These are phyloP conservation scores for Episyrphus balteatus DNA, from an alignment of 1,140 invertebrate genomes.

Conservation along the genomic window DNA sequence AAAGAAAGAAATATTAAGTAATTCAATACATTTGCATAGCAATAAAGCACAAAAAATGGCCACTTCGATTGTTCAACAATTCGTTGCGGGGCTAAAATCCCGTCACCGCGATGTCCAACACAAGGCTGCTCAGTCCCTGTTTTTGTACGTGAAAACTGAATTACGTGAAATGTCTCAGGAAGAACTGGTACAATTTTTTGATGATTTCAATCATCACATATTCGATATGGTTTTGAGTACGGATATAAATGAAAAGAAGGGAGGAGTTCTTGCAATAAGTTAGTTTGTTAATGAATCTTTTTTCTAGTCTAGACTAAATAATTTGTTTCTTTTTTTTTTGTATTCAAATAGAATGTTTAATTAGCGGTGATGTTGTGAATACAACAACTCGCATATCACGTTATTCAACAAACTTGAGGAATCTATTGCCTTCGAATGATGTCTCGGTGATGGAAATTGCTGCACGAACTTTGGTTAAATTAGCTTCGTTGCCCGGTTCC, in stretches of 20 bases:
- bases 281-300: conserved; percentile 24
- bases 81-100: conserved; percentile 79
- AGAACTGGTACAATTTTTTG: conserved; percentile 80
- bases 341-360: conserved; percentile 66
- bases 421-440: conserved; percentile 81
- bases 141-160: conserved; percentile 85
- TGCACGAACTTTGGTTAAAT: conserved; percentile 85
- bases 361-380: conserved; percentile 86
- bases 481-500: conserved; percentile 83
- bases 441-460: conserved; percentile 89
- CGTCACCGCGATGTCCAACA: conserved; percentile 71
- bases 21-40: no score
- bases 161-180: conserved; percentile 84
- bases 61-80: conserved; percentile 54
- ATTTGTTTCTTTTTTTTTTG: background rate
- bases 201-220: conserved; percentile 92
- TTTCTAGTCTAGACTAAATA: background rate
- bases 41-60: conserved; percentile 1
- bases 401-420: conserved; percentile 87
- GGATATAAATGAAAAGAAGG: conserved; percentile 90
- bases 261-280: conserved; percentile 90
- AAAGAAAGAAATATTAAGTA: no score
- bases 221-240: conserved; percentile 90
- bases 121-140: conserved; percentile 77
- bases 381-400: conserved; percentile 79